Percentiles rank a stretch among this genome's conserved stretches.
Conservation (phyloP, 1,140 invertebrate species). For the Pseudoatta argentina region DNA sequence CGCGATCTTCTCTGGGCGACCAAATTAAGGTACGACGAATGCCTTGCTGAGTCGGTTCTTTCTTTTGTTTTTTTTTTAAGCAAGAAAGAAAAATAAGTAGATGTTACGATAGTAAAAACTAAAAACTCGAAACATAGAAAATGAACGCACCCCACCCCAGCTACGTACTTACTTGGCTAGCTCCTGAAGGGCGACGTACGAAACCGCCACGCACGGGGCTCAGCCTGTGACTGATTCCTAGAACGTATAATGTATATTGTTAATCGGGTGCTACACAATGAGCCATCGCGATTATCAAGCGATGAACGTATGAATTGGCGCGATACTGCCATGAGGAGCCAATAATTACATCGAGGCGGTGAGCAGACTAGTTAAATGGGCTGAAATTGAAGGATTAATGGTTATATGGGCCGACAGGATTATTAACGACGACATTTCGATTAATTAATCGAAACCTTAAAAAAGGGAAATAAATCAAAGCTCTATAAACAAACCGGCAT, state of each 20-base stretch:
- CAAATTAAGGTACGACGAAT: conserved; percentile 50
- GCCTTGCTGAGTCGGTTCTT: conserved; percentile 48
- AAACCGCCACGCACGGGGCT: conserved; percentile 34
- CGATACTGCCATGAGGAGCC: conserved; percentile 67
- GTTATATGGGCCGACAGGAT: conserved; percentile 16
- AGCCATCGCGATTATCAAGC: conserved; percentile 66
- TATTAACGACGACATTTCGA: conserved; percentile 40
- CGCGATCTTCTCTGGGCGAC: conserved; percentile 12
- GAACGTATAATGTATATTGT: conserved; percentile 77
- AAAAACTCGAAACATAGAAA: conserved; percentile 51
- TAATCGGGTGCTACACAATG: conserved; percentile 71
- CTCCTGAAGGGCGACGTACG: conserved; percentile 43
- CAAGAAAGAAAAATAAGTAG: conserved; percentile 51
- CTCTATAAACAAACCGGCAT: conserved; percentile 19
- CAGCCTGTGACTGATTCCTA: conserved; percentile 76
- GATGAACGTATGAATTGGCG: conserved; percentile 57
- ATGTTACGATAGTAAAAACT: conserved; percentile 48
- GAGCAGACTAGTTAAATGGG: conserved; percentile 59
- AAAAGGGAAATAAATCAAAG: conserved; percentile 33
- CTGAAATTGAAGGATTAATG: conserved; percentile 43
- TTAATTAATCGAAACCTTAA: conserved; percentile 55
- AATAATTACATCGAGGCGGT: conserved; percentile 55
- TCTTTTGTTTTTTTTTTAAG: conserved; percentile 36
- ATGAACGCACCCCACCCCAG: conserved; percentile 61
- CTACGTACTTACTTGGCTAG: conserved; percentile 78